A percentile compares a stretch with the other conserved stretches of the same genome.
Conservation (phyloP, 2,113 vertebrate genomes). For the Ceyx cyanopectus region DNA sequence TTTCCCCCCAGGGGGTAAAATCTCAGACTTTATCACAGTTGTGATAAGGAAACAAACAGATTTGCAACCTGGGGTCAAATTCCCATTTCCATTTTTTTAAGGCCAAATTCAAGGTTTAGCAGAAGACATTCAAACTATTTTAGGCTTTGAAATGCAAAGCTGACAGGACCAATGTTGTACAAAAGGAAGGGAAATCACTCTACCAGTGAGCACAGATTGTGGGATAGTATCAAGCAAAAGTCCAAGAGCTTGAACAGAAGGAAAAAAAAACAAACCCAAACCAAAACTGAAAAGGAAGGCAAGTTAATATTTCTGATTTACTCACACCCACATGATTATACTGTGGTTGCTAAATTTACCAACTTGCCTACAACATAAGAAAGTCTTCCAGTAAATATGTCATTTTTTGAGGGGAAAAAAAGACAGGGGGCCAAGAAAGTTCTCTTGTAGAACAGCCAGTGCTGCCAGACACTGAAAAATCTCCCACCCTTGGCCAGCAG, state of each 20-base stretch:
- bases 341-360: slow-evolving; percentile 23
- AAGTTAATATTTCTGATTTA: slow-evolving; percentile 32
- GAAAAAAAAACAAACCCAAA: not conserved
- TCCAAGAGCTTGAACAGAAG: slow-evolving; percentile 28
- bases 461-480: slow-evolving; percentile 9
- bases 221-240: not conserved
- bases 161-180: not conserved
- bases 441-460: slow-evolving; percentile 43
- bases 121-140: not conserved
- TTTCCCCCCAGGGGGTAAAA: not conserved
- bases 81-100: not conserved
- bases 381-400: slow-evolving; percentile 3
- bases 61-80: not conserved
- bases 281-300: slow-evolving; percentile 44
- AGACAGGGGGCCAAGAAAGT: slow-evolving; percentile 31
- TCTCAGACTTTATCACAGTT: not conserved
- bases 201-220: not conserved
- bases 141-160: not conserved
- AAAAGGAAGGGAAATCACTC: not conserved
- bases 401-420: not conserved
- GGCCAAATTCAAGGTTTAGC: not conserved
- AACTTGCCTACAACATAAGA: slow-evolving; percentile 9
- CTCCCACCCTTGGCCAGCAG: not conserved
- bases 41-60: not conserved
- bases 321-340: not conserved